phyloP scores from a whole-genome alignment of 1,140 invertebrate species.

The Mercenaria mercenaria region DNA sequence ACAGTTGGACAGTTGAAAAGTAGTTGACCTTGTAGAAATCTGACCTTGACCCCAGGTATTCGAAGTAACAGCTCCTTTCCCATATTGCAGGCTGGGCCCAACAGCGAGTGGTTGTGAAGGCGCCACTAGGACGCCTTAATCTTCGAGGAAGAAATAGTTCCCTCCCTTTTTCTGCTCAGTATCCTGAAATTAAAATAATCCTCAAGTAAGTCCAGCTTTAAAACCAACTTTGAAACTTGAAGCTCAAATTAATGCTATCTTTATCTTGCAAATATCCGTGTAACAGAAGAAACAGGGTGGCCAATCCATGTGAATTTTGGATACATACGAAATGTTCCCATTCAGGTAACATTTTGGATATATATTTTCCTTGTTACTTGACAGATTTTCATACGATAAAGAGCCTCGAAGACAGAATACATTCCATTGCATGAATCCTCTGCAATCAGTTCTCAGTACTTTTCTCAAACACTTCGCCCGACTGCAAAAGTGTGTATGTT shows the following conservation, averaged over 20 bases:
- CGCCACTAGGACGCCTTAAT: constrained; percentile 87
- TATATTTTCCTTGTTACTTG: too few relatives aligned
- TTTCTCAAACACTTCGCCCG: too few relatives aligned
- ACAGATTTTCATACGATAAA: too few relatives aligned
- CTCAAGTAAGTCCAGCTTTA: background rate
- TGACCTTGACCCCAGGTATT: background rate
- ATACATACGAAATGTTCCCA: too few relatives aligned
- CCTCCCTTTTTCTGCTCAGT: constrained; percentile 98
- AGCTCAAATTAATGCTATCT: background rate
- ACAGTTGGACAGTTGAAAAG: background rate
- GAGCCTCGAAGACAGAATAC: too few relatives aligned
- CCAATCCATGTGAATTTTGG: too few relatives aligned
- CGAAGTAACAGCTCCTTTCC: background rate
- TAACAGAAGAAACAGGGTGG: too few relatives aligned
- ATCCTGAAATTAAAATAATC: constrained; percentile 89
- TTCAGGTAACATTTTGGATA: too few relatives aligned
- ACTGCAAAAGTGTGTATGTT: too few relatives aligned
- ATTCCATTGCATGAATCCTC: too few relatives aligned
- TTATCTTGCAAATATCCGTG: background rate
- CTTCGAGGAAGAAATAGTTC: constrained; percentile 99
- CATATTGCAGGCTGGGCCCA: constrained; percentile 43
- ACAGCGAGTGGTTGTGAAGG: constrained; percentile 22
- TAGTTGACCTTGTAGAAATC: background rate
- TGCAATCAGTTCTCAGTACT: too few relatives aligned
- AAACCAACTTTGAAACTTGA: background rate